Base-by-base conservation (phyloP, 2,888 invertebrate genomes). In the Pyrgus malvae region DNA sequence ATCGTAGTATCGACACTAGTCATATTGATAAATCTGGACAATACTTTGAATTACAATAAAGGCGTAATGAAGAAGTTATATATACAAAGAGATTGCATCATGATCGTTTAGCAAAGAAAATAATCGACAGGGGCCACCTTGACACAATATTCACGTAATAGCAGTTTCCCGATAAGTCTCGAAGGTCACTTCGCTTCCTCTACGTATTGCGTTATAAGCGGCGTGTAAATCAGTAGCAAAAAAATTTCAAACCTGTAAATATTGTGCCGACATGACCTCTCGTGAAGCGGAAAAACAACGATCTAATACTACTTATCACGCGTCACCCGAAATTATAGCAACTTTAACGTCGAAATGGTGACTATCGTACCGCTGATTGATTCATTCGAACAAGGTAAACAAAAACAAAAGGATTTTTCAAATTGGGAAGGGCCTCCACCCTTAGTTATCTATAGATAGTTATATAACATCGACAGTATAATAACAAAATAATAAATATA, bases 111-210 rank as follows among this genome's bases (percentile, higher is more conserved):
- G 55, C 58, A 61, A 65, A 63, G 63, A 62, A 72, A 72, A 67
- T 67, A 65, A 71, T 66, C 68, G 62, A 65, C 61, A 58, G 60
- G 60, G 67, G 62, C 68, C 68, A 65, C 70, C 72, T 73, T 70
- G 69, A 76, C 75, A 70, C 68, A 68, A 68, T 64, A 69, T 71
- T 64, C 61, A 64, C 61, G 63, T 59, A 60, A 58, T 63, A 57
- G 56, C 54, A 54, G 57, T 63, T 64, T 61, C 59, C 60, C 61
- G 56, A 59, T 57, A 59, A 64, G 58, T 62, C 57, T 23, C 46
- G 44, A 57, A 62, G 60, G 62, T 40, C 60, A 44, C 54, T 53
- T 3, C 23, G 42, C 41, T 58, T 60, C 56, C 55, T 58, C 12
- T 35, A 44, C 29, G 16, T 29, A 33, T 54, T 51, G 48, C 57